Evolutionary conservation across 2,888 invertebrate species (phyloP), one percentile per base, ranked within the genome.

Genomic region (Heliconius aoede): DNA sequence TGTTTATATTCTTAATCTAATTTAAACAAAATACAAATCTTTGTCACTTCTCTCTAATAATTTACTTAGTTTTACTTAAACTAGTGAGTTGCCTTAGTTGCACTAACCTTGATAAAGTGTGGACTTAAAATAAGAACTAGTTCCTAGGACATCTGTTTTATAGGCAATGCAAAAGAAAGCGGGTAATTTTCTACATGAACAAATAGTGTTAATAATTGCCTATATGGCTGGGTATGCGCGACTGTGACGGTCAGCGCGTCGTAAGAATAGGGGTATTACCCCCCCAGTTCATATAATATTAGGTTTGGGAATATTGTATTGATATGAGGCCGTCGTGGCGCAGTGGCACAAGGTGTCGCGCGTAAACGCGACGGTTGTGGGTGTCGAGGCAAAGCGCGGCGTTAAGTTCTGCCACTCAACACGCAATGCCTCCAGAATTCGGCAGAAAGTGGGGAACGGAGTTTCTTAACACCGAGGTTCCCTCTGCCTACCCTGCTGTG

Each of bases 201-300:
- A 90, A 91, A 91, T 88, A 90, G 86, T 87, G 89, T 87, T 91
- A 93, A 93, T 93, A 88, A 86, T 83, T 84, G 86, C 83, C 85
- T 81, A 83, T 75, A 68, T 78, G 78, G 74, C 68, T 78, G 76
- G 80, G 78, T 79, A 77, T 80, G 46, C 75, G 36, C 24, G 61
- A 68, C 72, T 74, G 65, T 76, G 78, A 80, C 80, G 74, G 80
- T 72, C 68, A 79, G 51, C 74, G 60, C 11, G 30, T 71, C 18
- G 60, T 55, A 24, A 61, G 64, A 55, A 74, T 62, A n/a, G 32
- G 32, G 32, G 32, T 32, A 61, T 73, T 72, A 58, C 51, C n/a
- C 28, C 28, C 30, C 4, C 24, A 36, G 24, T 18, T 65, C 65
- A 40, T 65, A 40, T 65, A 40, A 65, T 65, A 15, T 40, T 65